These are phyloP conservation scores for Lordiphosa clarofinis DNA, from an alignment of 1,140 invertebrate genomes.

Conservation along the genomic window DNA sequence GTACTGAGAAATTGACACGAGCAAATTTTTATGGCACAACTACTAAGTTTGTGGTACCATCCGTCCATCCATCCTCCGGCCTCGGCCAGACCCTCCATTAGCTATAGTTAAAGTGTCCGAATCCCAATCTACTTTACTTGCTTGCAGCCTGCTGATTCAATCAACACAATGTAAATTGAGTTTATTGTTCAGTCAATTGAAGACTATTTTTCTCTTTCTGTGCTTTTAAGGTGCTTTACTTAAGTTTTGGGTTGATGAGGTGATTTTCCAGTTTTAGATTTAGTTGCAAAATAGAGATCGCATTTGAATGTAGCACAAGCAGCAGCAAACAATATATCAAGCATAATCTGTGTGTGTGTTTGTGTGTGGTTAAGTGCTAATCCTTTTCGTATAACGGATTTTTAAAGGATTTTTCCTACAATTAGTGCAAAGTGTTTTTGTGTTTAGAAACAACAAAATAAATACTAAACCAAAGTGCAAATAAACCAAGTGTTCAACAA, in stretches of 20 bases:
- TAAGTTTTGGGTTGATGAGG: constrained; percentile 6
- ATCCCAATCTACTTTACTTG: constrained; percentile 58
- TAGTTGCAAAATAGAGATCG: constrained; percentile 30
- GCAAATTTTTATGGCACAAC: constrained; percentile 8
- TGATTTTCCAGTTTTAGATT: constrained; percentile 16
- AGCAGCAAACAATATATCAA: background rate
- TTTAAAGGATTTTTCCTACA: constrained; percentile 2
- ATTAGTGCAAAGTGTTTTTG: constrained; percentile 17
- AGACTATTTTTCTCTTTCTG: constrained; percentile 10
- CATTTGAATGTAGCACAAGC: background rate
- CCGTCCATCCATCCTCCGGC: too few species aligned
- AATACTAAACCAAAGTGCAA: constrained; percentile 27
- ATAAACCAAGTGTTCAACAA: constrained; percentile 58
- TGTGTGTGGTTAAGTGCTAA: constrained; percentile 1
- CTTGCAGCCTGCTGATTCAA: constrained; percentile 54
- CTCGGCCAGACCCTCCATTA: constrained; percentile 21
- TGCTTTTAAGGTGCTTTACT: constrained; percentile 33
- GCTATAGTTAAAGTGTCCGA: constrained; percentile 65
- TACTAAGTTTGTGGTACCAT: background rate
- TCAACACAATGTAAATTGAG: constrained; percentile 65
- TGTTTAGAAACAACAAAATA: constrained; percentile 28
- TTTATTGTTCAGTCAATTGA: constrained; percentile 67
- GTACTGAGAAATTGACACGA: constrained; percentile 34
- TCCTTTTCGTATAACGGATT: constrained; percentile 1
- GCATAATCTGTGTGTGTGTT: background rate